phyloP scores from a whole-genome alignment of 2,113 vertebrate species.

The Saguinus midas region DNA sequence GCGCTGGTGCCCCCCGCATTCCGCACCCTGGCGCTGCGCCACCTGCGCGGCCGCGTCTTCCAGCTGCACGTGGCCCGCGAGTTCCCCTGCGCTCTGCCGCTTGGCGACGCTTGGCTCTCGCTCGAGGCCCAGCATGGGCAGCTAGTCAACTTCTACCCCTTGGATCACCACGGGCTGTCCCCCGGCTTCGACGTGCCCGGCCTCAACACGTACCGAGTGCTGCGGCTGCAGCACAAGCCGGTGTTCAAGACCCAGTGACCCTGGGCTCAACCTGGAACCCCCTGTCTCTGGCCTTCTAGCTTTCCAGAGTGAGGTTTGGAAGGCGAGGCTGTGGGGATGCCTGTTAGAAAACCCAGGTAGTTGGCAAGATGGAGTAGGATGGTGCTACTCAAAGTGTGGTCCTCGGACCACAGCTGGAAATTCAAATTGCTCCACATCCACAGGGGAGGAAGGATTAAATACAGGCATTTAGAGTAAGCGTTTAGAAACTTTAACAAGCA shows the following conservation, averaged over 20 bases:
- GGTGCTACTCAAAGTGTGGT: background rate
- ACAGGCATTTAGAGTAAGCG: background rate
- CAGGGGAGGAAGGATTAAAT: background rate
- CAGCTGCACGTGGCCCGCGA: slow-evolving; percentile 90
- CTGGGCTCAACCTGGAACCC: fast-evolving
- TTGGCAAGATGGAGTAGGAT: background rate
- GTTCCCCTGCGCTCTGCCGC: slow-evolving; percentile 90
- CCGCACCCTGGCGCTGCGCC: slow-evolving; percentile 88
- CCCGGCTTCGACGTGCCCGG: slow-evolving; percentile 93
- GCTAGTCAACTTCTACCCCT: slow-evolving; percentile 90
- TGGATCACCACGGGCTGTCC: slow-evolving; percentile 87
- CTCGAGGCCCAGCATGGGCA: slow-evolving; percentile 93
- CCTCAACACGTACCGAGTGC: slow-evolving; percentile 92
- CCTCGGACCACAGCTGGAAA: background rate
- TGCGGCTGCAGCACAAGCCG: slow-evolving; percentile 85
- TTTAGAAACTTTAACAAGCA: background rate
- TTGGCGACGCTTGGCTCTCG: slow-evolving; percentile 88
- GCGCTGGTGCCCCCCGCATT: slow-evolving; percentile 87
- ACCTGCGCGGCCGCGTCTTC: slow-evolving; percentile 91
- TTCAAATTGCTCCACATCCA: fast-evolving
- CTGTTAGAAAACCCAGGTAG: fast-evolving
- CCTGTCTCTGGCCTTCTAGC: background rate
- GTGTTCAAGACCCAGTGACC: slow-evolving; percentile 82
- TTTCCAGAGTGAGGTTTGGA: background rate
- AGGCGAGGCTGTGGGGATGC: background rate